Conservation (phyloP, 2,113 vertebrate species). For the Myocastor coypus region DNA sequence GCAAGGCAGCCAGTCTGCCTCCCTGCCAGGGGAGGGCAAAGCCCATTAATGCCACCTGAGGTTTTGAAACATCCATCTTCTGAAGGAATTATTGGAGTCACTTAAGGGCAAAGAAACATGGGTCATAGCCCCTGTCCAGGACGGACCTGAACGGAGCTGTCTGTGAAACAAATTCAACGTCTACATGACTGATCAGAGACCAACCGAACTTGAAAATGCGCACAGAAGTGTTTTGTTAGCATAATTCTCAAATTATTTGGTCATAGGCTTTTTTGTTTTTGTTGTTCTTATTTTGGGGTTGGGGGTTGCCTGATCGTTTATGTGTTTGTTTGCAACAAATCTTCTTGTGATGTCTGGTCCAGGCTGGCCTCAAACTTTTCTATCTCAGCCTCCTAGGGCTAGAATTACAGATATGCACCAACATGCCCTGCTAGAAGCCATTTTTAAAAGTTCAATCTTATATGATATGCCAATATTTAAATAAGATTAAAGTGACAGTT, state of each 20-base stretch:
- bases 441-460: constrained; percentile 39
- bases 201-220: constrained; percentile 35
- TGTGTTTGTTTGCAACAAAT: background rate
- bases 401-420: background rate
- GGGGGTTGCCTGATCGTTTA: background rate
- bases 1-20: background rate
- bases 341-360: background rate
- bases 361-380: background rate
- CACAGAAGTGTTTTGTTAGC: constrained; percentile 37
- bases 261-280: background rate
- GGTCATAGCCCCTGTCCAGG: background rate
- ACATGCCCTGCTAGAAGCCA: background rate
- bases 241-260: background rate
- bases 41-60: background rate
- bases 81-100: background rate
- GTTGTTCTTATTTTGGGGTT: background rate
- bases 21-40: background rate
- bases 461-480: background rate
- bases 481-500: background rate
- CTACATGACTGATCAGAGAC: background rate
- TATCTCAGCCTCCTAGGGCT: background rate
- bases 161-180: constrained; percentile 39
- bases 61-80: background rate
- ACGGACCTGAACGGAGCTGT: background rate
- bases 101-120: background rate